Evolutionary conservation across 2,113 vertebrate species (phyloP).

Genomic region (Heteronetta atricapilla): DNA sequence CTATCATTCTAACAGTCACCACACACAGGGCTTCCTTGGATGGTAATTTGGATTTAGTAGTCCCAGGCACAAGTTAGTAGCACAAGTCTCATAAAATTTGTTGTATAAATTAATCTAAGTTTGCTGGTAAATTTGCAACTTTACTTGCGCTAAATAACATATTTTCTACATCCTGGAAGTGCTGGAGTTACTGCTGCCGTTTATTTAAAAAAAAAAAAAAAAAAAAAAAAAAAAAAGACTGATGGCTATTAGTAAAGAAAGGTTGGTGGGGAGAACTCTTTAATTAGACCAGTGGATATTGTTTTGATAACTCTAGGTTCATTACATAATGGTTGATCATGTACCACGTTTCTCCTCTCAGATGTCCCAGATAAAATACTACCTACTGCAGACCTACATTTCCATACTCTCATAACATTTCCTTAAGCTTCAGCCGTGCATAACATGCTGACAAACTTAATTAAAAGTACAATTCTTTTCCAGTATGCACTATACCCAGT

Average conservation of each 20-base stretch:
- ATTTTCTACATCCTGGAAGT: neutral
- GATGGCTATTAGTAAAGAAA: neutral
- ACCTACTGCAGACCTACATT: neutral
- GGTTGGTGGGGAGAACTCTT: neutral
- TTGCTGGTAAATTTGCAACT: neutral
- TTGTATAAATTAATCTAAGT: neutral
- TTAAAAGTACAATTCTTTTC: conserved; percentile 34
- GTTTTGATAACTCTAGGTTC: neutral
- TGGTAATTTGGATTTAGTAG: neutral
- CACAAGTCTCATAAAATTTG: neutral
- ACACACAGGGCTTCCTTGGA: neutral
- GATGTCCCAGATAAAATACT: neutral
- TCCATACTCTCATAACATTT: neutral
- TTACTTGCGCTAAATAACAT: neutral
- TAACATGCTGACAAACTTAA: conserved; percentile 22
- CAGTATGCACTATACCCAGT: neutral
- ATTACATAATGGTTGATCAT: neutral
- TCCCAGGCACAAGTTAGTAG: neutral
- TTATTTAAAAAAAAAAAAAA: neutral
- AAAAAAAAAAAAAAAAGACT: no score
- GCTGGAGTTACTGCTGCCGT: neutral
- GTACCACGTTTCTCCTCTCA: neutral
- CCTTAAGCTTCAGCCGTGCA: neutral
- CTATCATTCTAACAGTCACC: neutral
- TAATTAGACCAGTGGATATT: neutral